Conservation (phyloP, 1,140 invertebrate species). For the Lepidurus apus region DNA sequence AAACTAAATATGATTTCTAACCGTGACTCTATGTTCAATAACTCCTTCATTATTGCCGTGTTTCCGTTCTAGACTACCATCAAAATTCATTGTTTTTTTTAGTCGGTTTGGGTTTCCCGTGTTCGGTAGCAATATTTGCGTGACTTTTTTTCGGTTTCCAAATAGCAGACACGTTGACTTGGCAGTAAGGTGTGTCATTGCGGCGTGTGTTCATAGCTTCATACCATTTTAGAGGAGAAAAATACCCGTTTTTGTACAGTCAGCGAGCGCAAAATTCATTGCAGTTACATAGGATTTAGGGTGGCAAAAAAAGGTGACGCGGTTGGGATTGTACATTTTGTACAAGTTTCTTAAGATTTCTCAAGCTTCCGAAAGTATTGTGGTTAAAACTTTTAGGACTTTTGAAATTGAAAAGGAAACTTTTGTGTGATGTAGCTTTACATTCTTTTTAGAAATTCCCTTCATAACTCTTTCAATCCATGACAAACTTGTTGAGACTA, state of each 20-base stretch:
- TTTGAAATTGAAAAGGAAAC: not conserved
- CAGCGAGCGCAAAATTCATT: constrained; percentile 13
- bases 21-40: too few species aligned
- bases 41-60: not conserved
- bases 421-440: not conserved
- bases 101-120: not conserved
- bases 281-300: not conserved
- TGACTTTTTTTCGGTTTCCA: not conserved
- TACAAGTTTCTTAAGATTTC: constrained; percentile 9
- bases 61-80: not conserved
- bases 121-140: not conserved
- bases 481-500: not conserved
- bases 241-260: constrained; percentile 1
- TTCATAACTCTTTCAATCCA: not conserved
- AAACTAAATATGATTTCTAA: too few species aligned
- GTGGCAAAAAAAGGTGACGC: not conserved
- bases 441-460: not conserved
- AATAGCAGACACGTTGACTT: not conserved
- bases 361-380: not conserved
- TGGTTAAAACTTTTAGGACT: not conserved
- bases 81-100: not conserved
- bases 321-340: constrained; percentile 11
- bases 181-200: not conserved
- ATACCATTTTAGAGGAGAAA: not conserved
- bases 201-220: not conserved